Conservation (phyloP, 2,888 invertebrate species). For the Hypena proboscidalis region DNA sequence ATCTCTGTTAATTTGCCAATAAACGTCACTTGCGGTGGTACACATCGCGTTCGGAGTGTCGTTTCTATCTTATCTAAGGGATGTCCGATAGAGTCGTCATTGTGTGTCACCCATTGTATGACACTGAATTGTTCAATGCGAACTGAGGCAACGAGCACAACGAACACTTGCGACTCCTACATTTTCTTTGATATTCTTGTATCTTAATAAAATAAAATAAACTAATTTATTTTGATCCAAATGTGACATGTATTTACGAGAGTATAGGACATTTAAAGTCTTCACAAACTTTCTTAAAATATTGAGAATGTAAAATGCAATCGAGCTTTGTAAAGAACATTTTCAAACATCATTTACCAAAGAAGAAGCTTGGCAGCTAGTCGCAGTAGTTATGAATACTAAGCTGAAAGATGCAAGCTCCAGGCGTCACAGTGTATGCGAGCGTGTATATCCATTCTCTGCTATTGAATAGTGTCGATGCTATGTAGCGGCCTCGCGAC, state of each 20-base stretch:
- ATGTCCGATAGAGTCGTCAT: constrained; percentile 64
- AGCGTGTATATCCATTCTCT: constrained; percentile 35
- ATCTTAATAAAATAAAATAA: too few relatives aligned
- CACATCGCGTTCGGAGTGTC: constrained; percentile 55
- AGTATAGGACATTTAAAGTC: too few relatives aligned
- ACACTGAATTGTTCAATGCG: constrained; percentile 60
- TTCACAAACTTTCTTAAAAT: background rate
- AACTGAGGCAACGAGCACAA: constrained; percentile 45
- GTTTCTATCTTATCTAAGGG: constrained; percentile 63
- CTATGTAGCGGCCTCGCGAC: constrained; percentile 71
- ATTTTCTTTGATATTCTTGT: constrained; percentile 16
- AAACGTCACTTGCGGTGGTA: constrained; percentile 40
- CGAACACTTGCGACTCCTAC: constrained; percentile 53
- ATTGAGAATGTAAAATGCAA: background rate
- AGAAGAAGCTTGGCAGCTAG: constrained; percentile 14
- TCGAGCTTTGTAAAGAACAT: background rate
- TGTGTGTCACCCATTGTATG: constrained; percentile 59
- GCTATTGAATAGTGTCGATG: constrained; percentile 78
- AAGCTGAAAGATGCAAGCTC: constrained; percentile 28
- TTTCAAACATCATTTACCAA: constrained; percentile 1
- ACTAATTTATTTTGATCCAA: background rate
- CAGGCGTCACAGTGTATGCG: constrained; percentile 25
- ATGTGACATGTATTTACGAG: too few relatives aligned
- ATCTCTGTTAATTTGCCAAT: constrained; percentile 21
- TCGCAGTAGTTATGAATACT: constrained; percentile 23